phyloP scores from a whole-genome alignment of 2,113 vertebrate genomes.

The Phrynocephalus versicolor region DNA sequence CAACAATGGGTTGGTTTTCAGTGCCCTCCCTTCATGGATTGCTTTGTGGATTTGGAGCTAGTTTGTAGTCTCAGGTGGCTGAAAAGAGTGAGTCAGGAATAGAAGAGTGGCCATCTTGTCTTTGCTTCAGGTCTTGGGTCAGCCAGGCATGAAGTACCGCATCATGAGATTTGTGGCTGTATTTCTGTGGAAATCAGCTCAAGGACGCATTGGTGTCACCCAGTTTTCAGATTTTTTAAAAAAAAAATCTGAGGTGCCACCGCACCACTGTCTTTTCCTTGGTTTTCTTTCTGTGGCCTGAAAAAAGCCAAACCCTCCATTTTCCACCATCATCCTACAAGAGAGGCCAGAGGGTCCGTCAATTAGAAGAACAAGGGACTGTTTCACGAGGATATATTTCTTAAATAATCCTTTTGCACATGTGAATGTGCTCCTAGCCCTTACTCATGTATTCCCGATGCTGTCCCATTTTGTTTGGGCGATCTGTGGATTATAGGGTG shows the following conservation, averaged over 20 bases:
- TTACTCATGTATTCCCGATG: no score
- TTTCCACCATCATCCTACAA: not conserved
- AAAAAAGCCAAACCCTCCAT: not conserved
- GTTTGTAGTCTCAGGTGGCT: no score
- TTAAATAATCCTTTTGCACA: not conserved
- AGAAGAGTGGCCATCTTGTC: no score
- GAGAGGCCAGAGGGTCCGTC: not conserved
- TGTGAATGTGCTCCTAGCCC: no score
- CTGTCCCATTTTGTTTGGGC: no score
- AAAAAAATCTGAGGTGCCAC: no score
- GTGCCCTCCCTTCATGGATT: no score
- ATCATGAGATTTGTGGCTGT: not conserved
- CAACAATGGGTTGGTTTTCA: no score
- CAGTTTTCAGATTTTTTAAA: not conserved
- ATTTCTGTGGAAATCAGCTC: not conserved
- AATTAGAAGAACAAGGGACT: not conserved
- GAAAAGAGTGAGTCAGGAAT: no score
- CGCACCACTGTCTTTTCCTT: not conserved
- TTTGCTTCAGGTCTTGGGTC: not conserved
- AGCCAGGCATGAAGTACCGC: not conserved
- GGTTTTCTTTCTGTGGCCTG: not conserved
- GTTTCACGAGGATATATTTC: not conserved
- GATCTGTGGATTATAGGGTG: no score
- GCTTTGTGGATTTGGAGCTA: no score
- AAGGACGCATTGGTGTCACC: not conserved